Evolutionary conservation across 1,140 invertebrate genomes (phyloP).

Genomic region (Drosophila eugracilis): DNA sequence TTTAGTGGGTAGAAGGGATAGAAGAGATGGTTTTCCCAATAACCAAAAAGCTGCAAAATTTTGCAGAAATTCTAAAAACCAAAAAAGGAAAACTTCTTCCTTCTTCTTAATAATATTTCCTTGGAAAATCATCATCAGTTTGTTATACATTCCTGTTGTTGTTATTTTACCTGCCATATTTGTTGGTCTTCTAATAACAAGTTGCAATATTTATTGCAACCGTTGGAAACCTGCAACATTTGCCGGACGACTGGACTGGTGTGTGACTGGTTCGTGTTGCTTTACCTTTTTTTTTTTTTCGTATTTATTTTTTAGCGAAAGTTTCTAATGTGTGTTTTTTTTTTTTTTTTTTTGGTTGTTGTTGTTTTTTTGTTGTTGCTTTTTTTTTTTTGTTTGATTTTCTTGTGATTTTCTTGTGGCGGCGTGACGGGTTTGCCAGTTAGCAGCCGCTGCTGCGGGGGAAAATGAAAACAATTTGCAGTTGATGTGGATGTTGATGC

Average conservation of each 20-base stretch:
- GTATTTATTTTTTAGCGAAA: slow-evolving; percentile 51
- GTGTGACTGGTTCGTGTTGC: slow-evolving; percentile 44
- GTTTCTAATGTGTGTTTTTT: slow-evolving; percentile 15
- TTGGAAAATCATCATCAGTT: neutral
- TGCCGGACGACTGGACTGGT: slow-evolving; percentile 6
- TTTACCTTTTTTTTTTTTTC: slow-evolving; percentile 17
- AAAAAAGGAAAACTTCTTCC: too few relatives aligned
- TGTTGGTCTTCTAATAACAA: neutral
- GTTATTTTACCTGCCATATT: neutral
- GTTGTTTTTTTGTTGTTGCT: neutral
- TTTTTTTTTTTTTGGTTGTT: slow-evolving; percentile 2
- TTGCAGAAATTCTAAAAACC: too few relatives aligned
- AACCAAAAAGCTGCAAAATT: neutral
- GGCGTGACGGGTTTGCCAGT: slow-evolving; percentile 35
- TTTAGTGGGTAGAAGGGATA: too few relatives aligned
- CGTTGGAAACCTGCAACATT: slow-evolving; percentile 8
- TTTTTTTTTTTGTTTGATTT: slow-evolving; percentile 32
- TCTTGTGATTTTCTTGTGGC: slow-evolving; percentile 42
- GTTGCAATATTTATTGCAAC: slow-evolving; percentile 7
- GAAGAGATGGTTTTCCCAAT: too few relatives aligned
- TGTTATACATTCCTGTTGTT: neutral
- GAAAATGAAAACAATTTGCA: slow-evolving; percentile 37
- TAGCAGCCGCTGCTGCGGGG: neutral
- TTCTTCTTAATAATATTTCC: neutral
- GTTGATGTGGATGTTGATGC: slow-evolving; percentile 32